Evolutionary conservation across 2,888 invertebrate species (phyloP), one percentile per base, ranked within the genome.

Genomic region (Parnassius apollo): DNA sequence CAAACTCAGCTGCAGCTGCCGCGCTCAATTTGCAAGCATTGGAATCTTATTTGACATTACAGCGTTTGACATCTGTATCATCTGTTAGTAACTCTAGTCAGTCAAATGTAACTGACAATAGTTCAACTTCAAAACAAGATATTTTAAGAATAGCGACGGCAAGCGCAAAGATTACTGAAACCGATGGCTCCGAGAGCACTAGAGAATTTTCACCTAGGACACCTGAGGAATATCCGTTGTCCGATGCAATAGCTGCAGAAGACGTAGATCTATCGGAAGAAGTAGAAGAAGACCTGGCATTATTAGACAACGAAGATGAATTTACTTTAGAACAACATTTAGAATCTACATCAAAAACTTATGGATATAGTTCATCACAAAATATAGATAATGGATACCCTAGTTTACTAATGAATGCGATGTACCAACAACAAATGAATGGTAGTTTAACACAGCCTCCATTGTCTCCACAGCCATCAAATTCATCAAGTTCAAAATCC

Each of bases 11-110:
- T 4, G 96, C 96, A 9, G 96, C 96, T 48, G 96, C 96, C 48
- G 97, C 97, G 0, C 91, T 97, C 22, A 96, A 96, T 82, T 93
- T 97, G 46, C 97, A 97, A 88, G 97, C 97, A 42, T 88, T 97
- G 66, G 97, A 97, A 92, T 96, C 96, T 53, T 97, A 97, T 89
- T 92, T 97, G 81, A 95, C 96, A 57, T 88, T 97, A 67, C 97
- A 97, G 88, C 93, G 96, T 69, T 92, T 97, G 59, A 95, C 96
- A 57, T 93, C 94, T 35, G 94, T 94, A 59, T 93, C 94, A n/a
- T 91, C 93, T n/a, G 90, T 93, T 58, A 88, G 82, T 67, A 85
- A 76, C 66, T 75, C 86, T 69, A 81, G 72, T 65, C 83, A 79
- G 79, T 73, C 86, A 44, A 88, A 79, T 65, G 68, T 79, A 54